Evolutionary conservation across 2,113 vertebrate genomes (phyloP).

Genomic region (Oenanthe oenanthe): DNA sequence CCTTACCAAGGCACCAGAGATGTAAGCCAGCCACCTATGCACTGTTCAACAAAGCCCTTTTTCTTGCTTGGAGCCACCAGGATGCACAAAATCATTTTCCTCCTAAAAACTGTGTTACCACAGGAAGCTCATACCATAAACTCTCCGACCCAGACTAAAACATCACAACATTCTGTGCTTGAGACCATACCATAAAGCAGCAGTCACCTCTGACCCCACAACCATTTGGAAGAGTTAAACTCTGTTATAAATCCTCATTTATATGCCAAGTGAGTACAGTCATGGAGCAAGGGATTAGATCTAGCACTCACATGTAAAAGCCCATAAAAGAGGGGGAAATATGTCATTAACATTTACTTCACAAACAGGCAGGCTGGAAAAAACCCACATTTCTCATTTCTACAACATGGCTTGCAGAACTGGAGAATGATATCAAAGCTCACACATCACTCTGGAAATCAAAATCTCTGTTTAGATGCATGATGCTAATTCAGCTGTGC

Average conservation of each 20-base stretch:
- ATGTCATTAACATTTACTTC: slow-evolving; percentile 41
- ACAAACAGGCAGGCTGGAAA: background rate
- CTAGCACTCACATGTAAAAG: slow-evolving; percentile 22
- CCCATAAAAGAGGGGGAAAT: slow-evolving; percentile 19
- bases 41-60: background rate
- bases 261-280: slow-evolving; percentile 39
- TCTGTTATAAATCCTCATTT: slow-evolving; percentile 55
- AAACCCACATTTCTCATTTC: background rate
- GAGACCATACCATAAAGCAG: slow-evolving; percentile 30
- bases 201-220: slow-evolving; percentile 10
- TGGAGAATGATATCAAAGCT: background rate
- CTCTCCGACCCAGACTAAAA: background rate
- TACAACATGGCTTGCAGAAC: background rate
- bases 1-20: background rate
- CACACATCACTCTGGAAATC: background rate
- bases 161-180: background rate
- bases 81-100: background rate
- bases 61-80: background rate
- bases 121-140: slow-evolving; percentile 3
- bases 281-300: slow-evolving; percentile 20
- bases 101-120: slow-evolving; percentile 1
- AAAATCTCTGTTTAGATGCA: slow-evolving; percentile 2
- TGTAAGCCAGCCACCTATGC: background rate
- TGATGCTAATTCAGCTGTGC: background rate
- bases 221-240: slow-evolving; percentile 39